These are phyloP conservation scores for Apodemus speciosus DNA, from an alignment of 2,113 vertebrate species.

Conservation along the genomic window DNA sequence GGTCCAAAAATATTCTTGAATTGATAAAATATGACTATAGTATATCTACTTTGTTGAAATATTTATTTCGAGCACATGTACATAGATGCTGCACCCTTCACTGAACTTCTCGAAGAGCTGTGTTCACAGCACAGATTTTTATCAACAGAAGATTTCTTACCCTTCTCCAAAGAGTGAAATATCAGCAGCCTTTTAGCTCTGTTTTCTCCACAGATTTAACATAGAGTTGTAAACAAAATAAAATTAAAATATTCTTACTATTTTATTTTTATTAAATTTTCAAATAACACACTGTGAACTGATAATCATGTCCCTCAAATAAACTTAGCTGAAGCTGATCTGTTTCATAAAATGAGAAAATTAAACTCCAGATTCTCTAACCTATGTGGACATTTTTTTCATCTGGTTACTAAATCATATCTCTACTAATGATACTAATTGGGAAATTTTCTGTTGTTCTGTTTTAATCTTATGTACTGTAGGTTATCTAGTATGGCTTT, in stretches of 20 bases:
- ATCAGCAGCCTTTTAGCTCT: neutral
- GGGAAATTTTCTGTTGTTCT: neutral
- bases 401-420: neutral
- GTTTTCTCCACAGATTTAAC: neutral
- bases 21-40: neutral
- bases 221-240: neutral
- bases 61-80: neutral
- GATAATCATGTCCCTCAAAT: neutral
- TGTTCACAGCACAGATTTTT: neutral
- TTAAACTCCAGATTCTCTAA: conserved; percentile 1
- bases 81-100: neutral
- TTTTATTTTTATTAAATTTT: neutral
- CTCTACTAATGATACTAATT: neutral
- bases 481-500: neutral
- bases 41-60: neutral
- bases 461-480: neutral
- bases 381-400: neutral
- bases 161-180: neutral
- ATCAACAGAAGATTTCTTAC: neutral
- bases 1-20: neutral
- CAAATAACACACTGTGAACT: neutral
- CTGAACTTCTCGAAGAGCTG: neutral
- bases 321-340: neutral
- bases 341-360: neutral
- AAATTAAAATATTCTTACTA: neutral